These are phyloP conservation scores for Drosophila algonquin DNA, from an alignment of 2,888 invertebrate genomes.

Conservation along the genomic window DNA sequence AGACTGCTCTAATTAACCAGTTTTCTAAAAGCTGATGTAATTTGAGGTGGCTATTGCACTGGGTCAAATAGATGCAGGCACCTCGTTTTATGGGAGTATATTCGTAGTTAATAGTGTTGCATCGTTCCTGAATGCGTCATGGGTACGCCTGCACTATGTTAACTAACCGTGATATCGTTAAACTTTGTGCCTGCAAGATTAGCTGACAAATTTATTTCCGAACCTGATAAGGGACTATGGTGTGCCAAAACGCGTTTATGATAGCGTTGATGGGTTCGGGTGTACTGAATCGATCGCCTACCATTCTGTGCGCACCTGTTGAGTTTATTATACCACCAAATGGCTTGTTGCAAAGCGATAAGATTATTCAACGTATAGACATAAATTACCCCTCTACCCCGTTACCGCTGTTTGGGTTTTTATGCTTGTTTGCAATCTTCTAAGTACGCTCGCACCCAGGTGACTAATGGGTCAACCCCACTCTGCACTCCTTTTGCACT, in stretches of 20 bases:
- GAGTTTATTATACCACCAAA: slow-evolving; percentile 52
- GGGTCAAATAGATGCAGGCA: slow-evolving; percentile 65
- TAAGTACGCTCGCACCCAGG: slow-evolving; percentile 52
- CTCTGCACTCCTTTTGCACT: neutral
- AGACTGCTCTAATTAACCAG: slow-evolving; percentile 54
- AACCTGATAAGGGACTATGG: slow-evolving; percentile 55
- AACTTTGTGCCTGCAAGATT: slow-evolving; percentile 54
- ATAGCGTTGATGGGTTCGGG: slow-evolving; percentile 16
- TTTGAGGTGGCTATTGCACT: slow-evolving; percentile 61
- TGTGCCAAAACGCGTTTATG: slow-evolving; percentile 39
- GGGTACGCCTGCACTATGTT: slow-evolving; percentile 56
- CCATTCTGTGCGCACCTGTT: slow-evolving; percentile 65
- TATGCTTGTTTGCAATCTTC: slow-evolving; percentile 23
- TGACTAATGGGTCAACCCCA: slow-evolving; percentile 47
- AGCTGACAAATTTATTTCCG: slow-evolving; percentile 56
- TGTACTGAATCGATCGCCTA: slow-evolving; percentile 43
- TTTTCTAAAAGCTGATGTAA: slow-evolving; percentile 67
- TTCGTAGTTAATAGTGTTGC: slow-evolving; percentile 19
- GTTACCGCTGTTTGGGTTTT: slow-evolving; percentile 24
- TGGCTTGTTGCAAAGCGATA: slow-evolving; percentile 58
- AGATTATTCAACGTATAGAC: slow-evolving; percentile 62
- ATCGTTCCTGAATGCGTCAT: slow-evolving; percentile 34
- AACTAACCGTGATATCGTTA: slow-evolving; percentile 44
- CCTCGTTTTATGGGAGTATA: slow-evolving; percentile 7
- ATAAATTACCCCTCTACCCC: slow-evolving; percentile 55